Evolutionary conservation across 1,140 invertebrate species (phyloP), one percentile per base, ranked within the genome.

Genomic region (Calephelis nemesis): DNA sequence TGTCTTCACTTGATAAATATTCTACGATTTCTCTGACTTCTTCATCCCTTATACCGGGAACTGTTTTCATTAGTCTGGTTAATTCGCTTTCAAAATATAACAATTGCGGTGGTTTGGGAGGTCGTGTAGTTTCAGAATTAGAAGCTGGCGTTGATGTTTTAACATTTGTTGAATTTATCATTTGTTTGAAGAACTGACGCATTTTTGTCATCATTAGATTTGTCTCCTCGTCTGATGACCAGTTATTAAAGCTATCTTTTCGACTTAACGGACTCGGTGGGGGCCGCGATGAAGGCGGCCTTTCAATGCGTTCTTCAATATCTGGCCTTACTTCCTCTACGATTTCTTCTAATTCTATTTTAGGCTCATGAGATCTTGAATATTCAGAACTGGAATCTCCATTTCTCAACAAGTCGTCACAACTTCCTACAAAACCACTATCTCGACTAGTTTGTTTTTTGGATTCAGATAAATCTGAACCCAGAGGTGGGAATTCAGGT

Each of bases 141-240:
- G 85, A 71, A 10, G 93, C 92, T 4, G 93, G 91, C 12, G 91
- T 94, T 0, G 94, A 93, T 8, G 93, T 94, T 81, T 72, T 92
- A 0, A 93, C 93, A 78, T 94, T 95, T 6, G 93, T 93, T 0
- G 94, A 93, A 50, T 94, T 95, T 1, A 97, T 94, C 93, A 97
- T 95, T 30, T 96, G 97, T 85, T 97, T 97, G 85, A 98, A 97
- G 83, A 98, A 97, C 74, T 97, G 96, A 5, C 96, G 92, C 96
- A 98, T 97, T 91, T 97, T 98, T 9, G 95, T 96, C 97, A 98
- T 98, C 97, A 98, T 98, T 8, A 98, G 86, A 85, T 98, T 98
- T 0, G 97, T 98, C 89, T 98, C 97, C 83, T 98, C 97, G 81
- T 98, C 97, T 0, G 97, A 97, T 54, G 96, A 97, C 97, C 97